Evolutionary conservation across 2,113 vertebrate species (phyloP).

Genomic region (Andinoacara biseriatus): DNA sequence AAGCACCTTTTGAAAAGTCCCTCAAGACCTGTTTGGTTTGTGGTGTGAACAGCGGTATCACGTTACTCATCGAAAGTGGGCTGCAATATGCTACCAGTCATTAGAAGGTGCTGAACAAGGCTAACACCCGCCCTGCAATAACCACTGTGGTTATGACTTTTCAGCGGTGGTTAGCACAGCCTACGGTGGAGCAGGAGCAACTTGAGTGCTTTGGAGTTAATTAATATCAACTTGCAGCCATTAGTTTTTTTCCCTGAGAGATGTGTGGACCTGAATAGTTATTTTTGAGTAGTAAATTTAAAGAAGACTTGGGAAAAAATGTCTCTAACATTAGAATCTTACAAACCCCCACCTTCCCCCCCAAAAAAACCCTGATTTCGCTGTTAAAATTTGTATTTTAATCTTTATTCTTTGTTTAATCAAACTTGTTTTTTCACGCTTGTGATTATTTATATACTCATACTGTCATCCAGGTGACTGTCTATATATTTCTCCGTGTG

Average conservation of each 20-base stretch:
- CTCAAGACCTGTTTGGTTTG: conserved; percentile 63
- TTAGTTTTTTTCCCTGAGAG: conserved; percentile 22
- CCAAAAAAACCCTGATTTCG: not conserved
- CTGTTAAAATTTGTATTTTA: not conserved
- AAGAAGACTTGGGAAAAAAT: conserved; percentile 23
- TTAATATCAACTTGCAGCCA: conserved; percentile 39
- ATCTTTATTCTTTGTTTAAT: not conserved
- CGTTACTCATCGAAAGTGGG: conserved; percentile 48
- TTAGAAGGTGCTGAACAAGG: conserved; percentile 60
- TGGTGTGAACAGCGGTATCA: conserved; percentile 52
- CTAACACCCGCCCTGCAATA: conserved; percentile 49
- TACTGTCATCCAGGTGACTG: conserved; percentile 10
- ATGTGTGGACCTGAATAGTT: conserved; percentile 12
- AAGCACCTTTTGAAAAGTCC: conserved; percentile 57
- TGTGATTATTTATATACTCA: conserved; percentile 12
- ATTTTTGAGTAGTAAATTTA: conserved; percentile 28
- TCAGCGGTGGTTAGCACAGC: conserved; percentile 45
- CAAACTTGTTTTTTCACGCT: not conserved
- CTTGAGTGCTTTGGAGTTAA: conserved; percentile 24
- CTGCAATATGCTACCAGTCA: conserved; percentile 37
- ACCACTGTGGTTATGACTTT: conserved; percentile 60
- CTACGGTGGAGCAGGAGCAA: conserved; percentile 35
- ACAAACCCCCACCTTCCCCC: not conserved
- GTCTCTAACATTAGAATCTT: not conserved
- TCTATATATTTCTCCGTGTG: conserved; percentile 40